Conservation (phyloP, 92 coral and sea anemone species). For the Epizoanthus scotinus region DNA sequence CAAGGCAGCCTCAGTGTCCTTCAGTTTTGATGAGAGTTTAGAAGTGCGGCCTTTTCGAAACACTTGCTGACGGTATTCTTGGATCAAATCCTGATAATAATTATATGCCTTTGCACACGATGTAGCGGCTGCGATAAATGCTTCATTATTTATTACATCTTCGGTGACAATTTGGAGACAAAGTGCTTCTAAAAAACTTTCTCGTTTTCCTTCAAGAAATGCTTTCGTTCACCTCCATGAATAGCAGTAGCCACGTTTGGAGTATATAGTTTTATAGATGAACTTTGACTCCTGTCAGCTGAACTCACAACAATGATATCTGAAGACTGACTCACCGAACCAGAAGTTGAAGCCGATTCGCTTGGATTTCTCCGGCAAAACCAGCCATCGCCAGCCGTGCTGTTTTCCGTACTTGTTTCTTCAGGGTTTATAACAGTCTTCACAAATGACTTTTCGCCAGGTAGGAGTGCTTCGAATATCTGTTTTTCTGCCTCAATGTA, state of each 20-base stretch:
- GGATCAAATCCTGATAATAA: slow-evolving; percentile 10
- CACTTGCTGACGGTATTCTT: slow-evolving; percentile 23
- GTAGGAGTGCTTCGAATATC: background rate
- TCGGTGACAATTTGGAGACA: slow-evolving; percentile 26
- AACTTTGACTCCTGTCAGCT: slow-evolving; percentile 8
- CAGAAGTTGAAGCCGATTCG: slow-evolving; percentile 1
- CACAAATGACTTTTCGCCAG: slow-evolving; percentile 3
- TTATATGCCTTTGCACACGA: slow-evolving; percentile 34
- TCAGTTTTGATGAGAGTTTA: slow-evolving; percentile 15
- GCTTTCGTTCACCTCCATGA: background rate
- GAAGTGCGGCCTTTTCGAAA: slow-evolving; percentile 40
- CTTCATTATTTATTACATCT: slow-evolving; percentile 35
- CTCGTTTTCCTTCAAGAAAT: slow-evolving; percentile 3
- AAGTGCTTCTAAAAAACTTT: slow-evolving; percentile 20
- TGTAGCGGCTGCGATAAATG: slow-evolving; percentile 28
- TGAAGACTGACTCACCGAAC: slow-evolving; percentile 1
- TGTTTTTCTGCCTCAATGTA: background rate
- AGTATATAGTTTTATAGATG: background rate
- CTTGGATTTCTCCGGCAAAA: slow-evolving; percentile 6
- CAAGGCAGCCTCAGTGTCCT: slow-evolving; percentile 3
- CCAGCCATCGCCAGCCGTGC: slow-evolving; percentile 5
- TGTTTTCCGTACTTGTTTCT: background rate
- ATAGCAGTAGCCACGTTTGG: slow-evolving; percentile 16
- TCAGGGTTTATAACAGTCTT: background rate
- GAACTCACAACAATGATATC: slow-evolving; percentile 3